A percentile compares a stretch with the other conserved stretches of the same genome.
Conservation (phyloP, 2,888 invertebrate species). For the Zaprionus obscuricornis region DNA sequence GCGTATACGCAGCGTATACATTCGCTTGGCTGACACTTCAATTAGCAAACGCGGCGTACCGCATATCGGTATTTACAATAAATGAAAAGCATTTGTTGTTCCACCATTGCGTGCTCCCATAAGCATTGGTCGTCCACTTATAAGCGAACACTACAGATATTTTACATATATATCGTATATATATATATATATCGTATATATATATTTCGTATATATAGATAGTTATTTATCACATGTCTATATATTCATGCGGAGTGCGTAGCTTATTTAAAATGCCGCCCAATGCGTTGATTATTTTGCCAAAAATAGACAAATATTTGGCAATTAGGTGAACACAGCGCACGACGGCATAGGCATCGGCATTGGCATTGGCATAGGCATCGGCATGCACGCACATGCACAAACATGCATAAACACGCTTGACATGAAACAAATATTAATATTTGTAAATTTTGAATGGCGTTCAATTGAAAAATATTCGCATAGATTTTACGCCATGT, state of each 20-base stretch:
- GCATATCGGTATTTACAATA: constrained; percentile 50
- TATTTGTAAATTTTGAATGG: constrained; percentile 39
- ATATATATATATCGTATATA: too few species aligned
- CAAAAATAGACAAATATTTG: constrained; percentile 60
- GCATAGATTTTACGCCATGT: constrained; percentile 22
- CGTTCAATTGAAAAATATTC: constrained; percentile 32
- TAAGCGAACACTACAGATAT: too few species aligned
- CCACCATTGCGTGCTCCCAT: constrained; percentile 5
- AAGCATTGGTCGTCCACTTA: too few species aligned
- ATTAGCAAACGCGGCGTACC: constrained; percentile 54
- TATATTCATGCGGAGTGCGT: too few species aligned
- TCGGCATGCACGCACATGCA: not conserved
- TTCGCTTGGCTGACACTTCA: constrained; percentile 36
- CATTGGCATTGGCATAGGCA: constrained; percentile 26
- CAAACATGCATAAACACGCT: not conserved
- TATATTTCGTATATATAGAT: too few species aligned
- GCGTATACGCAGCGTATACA: constrained; percentile 50
- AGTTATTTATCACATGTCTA: too few species aligned
- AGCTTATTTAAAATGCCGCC: constrained; percentile 38
- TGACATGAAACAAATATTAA: constrained; percentile 31
- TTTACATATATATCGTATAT: too few species aligned
- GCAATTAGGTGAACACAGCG: constrained; percentile 51
- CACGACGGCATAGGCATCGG: constrained; percentile 7
- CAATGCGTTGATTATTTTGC: constrained; percentile 44
- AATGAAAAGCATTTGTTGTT: constrained; percentile 37